Base-by-base conservation (phyloP, 2,888 invertebrate genomes). In the Pteria penguin region DNA sequence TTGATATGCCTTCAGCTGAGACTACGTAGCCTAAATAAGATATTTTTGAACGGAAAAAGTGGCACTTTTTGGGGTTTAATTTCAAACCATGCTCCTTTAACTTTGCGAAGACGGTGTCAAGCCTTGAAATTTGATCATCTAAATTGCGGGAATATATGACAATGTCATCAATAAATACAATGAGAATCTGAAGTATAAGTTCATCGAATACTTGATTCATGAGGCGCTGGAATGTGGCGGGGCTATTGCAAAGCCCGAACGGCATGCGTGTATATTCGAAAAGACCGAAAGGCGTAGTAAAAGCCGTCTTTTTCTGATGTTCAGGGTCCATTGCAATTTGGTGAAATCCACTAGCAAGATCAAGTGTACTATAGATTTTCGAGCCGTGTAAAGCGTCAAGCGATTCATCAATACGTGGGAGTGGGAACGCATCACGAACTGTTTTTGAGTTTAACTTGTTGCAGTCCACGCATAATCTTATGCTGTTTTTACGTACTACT, bases 391-490 rank as follows among this genome's bases (percentile, higher is more conserved):
- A 14, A 14, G 32, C 62, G 24, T 71, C 55, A 18, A 71, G 32
- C 5, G 62, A 72, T 5, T 72, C 63, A n/a, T 36, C 72, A 5
- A 69, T 69, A 14, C 69, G 32, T 14, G 69, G 69, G 1, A 69
- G 36, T 26, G 58, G 69, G 36, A 69, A 69, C 8, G 69, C 69
- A 58, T 69, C 69, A 2, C 58, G n/a, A 3, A 45, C 62, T 22
- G 36, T 54, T 26, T n/a, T 61, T 31, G n/a, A 2, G 32, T 62
- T 54, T 22, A 62, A 33, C 36, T 33, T 55, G 27, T 82, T 60
- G 31, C 70, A 83, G 31, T 84, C 83, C 0, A 76, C 72, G 29
- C 78, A 80, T 5, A 78, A 55, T 24, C 82, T 27, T 5, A 82
- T 55, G 2, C 52, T 55, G 1, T 68, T 68, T 62, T 83, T 83